phyloP scores from a whole-genome alignment of 2,888 invertebrate genomes.

The Baccha elongata region DNA sequence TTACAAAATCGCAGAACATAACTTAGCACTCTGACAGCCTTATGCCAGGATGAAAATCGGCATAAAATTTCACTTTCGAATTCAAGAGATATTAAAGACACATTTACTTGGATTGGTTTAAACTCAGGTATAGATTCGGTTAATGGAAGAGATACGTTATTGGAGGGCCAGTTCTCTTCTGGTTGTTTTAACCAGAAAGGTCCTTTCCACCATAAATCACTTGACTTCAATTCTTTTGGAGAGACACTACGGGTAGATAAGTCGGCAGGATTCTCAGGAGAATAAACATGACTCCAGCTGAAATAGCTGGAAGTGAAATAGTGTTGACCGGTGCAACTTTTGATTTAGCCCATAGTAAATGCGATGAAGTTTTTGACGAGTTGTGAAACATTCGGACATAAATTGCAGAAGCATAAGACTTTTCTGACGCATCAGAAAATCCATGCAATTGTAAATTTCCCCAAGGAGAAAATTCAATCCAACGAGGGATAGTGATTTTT shows the following conservation, averaged over 20 bases:
- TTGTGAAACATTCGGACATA: slow-evolving; percentile 18
- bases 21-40: too few species aligned
- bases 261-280: slow-evolving; percentile 6
- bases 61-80: too few species aligned
- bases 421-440: slow-evolving; percentile 57
- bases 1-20: too few species aligned
- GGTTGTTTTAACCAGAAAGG: background rate
- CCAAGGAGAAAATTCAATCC: slow-evolving; percentile 30
- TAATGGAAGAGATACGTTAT: too few species aligned
- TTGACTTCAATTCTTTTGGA: background rate
- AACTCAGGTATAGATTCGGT: too few species aligned
- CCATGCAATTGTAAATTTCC: slow-evolving; percentile 32
- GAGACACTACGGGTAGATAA: background rate
- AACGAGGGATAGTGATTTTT: slow-evolving; percentile 43
- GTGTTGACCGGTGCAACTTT: too few species aligned
- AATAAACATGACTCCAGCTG: slow-evolving; percentile 1
- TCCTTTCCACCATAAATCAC: slow-evolving; percentile 15
- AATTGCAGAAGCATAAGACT: slow-evolving; percentile 36
- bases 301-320: slow-evolving; percentile 10
- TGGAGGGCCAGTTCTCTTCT: background rate
- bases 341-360: too few species aligned
- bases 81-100: too few species aligned
- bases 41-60: too few species aligned
- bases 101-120: too few species aligned
- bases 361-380: background rate